Base-by-base conservation (phyloP, 2,797 vertebrate species). In the Arremon aurantiirostris region DNA sequence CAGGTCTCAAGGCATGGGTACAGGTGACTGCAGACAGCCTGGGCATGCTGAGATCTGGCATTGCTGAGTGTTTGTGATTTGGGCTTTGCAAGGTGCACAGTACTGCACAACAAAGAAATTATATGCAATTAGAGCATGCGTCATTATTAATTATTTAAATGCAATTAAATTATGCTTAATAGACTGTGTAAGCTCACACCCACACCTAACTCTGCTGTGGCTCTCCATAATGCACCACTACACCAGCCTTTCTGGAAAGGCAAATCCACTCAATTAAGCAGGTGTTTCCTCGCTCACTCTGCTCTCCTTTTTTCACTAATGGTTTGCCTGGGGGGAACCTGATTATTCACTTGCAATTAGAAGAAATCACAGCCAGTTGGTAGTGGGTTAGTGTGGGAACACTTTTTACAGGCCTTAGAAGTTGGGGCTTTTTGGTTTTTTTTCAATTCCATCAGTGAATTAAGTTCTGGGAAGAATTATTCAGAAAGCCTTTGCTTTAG, bases 81-180 rank as follows among this genome's bases (percentile, higher is more conserved):
- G 47, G 37, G 30, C 77, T 84, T 92, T 88, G 37, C 47, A 71
- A 79, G 50, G 57, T 68, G 30, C 80, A n/a, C n/a, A 32, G 42
- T 69, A 35, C 3, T 34, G 30, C 59, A 70, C 80, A 79, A 65
- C 76, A 83, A 46, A 82, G 37, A 63, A 82, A 93, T 72, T 69
- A 23, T 35, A 60, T 30, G 69, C 80, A 66, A 57, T 96, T 94
- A 94, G 90, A 96, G 76, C 32, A 56, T 22, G 55, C n/a, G 46
- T 95, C 11, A 3, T 90, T 93, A 81, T 93, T 93, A 95, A 87
- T 89, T 93, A 93, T 90, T 95, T 88, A 86, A 96, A 86, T 91
- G 65, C 65, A 83, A 79, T 82, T 87, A 83, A 92, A 89, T 95
- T 50, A 81, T 81, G 66, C 66, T 83, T 96, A 96, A 90, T 90